These are phyloP conservation scores for Protophormia terraenovae DNA, from an alignment of 2,888 invertebrate species.

Conservation along the genomic window DNA sequence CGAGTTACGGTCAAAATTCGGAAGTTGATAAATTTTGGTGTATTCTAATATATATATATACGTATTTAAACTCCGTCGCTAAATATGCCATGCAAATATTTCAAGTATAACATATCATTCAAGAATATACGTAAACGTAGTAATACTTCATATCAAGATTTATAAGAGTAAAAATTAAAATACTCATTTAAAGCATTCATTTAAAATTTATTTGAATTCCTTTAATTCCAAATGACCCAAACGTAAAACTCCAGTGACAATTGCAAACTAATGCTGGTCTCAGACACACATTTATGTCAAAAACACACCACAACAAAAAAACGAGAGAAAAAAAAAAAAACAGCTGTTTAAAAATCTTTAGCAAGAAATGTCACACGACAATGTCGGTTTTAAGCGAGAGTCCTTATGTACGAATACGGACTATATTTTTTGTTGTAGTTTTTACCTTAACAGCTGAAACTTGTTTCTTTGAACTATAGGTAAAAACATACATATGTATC, in stretches of 20 bases:
- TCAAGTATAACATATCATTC: too few relatives aligned
- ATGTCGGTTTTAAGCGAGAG: slow-evolving; percentile 4
- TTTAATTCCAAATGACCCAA: background rate
- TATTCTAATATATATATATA: too few relatives aligned
- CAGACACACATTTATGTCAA: background rate
- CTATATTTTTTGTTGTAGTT: background rate
- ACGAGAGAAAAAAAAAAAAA: slow-evolving; percentile 9
- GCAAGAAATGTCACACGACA: slow-evolving; percentile 18
- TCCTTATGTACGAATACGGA: background rate
- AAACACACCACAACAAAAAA: background rate
- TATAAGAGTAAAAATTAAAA: background rate
- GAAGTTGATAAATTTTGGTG: too few relatives aligned
- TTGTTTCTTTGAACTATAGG: background rate
- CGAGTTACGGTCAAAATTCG: too few relatives aligned
- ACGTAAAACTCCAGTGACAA: slow-evolving; percentile 3
- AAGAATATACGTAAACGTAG: background rate
- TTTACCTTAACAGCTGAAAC: slow-evolving; percentile 37
- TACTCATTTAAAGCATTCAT: background rate
- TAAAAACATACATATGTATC: background rate
- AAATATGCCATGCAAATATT: too few relatives aligned
- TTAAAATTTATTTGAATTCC: background rate
- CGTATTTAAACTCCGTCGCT: too few relatives aligned
- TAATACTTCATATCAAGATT: background rate
- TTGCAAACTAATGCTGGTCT: slow-evolving; percentile 27
- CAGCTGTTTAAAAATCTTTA: slow-evolving; percentile 30